phyloP scores from a whole-genome alignment of 1,140 invertebrate genomes.

The Bacillus rossius region DNA sequence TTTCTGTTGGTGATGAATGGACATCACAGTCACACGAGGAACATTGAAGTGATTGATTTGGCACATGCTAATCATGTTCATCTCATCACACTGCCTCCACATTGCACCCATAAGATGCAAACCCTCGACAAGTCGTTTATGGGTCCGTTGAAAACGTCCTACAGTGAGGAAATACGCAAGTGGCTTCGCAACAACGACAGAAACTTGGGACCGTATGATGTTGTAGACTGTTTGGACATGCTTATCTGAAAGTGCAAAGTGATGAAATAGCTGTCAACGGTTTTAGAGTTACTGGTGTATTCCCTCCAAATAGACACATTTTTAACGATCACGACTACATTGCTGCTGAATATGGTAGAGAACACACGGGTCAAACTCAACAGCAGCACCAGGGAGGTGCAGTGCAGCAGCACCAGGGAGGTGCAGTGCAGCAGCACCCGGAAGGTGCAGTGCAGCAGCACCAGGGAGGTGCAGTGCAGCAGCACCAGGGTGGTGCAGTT shows the following conservation, averaged over 20 bases:
- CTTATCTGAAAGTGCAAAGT: constrained; percentile 14
- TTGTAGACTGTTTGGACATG: constrained; percentile 13
- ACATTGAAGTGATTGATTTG: constrained; percentile 6
- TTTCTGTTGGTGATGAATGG: constrained; percentile 33
- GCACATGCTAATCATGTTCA: constrained; percentile 1
- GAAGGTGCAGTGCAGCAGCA: no score
- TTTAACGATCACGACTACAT: constrained; percentile 15
- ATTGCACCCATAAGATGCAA: constrained; percentile 38
- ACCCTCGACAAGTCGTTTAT: constrained; percentile 39
- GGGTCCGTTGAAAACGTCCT: constrained; percentile 35
- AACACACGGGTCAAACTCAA: no score
- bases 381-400: no score
- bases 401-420: no score
- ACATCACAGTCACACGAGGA: constrained; percentile 1
- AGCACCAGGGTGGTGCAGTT: no score
- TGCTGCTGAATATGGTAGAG: background rate
- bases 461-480: no score
- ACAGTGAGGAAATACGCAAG: constrained; percentile 26
- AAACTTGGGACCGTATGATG: constrained; percentile 4
- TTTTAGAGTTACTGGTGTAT: constrained; percentile 25
- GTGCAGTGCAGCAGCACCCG: no score
- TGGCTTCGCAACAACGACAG: background rate
- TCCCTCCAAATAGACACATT: constrained; percentile 21
- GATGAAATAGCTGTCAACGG: constrained; percentile 23
- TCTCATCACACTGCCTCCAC: constrained; percentile 23